Conservation (phyloP, 2,888 invertebrate genomes). For the Hirtodrosophila confusa region DNA sequence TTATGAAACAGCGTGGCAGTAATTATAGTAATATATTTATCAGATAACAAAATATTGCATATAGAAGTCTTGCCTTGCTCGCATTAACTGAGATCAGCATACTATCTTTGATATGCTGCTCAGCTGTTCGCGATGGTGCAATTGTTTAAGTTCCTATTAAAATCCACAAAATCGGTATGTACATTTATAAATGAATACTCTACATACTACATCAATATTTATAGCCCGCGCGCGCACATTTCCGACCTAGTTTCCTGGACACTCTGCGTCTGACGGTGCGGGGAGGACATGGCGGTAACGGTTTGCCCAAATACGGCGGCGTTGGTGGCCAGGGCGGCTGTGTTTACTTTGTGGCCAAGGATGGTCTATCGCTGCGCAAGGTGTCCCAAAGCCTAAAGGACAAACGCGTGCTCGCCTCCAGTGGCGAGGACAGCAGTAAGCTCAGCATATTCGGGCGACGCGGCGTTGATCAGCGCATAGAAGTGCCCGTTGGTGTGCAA, state of each 20-base stretch:
- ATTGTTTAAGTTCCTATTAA: constrained; percentile 76
- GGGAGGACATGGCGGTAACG: constrained; percentile 92
- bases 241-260: constrained; percentile 88
- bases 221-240: constrained; percentile 75
- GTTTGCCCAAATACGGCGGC: constrained; percentile 92
- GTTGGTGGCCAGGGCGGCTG: constrained; percentile 96
- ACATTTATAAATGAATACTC: neutral
- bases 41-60: too few relatives aligned
- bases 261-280: constrained; percentile 90
- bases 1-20: too few relatives aligned
- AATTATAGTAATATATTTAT: too few relatives aligned
- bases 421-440: constrained; percentile 91
- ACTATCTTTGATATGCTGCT: constrained; percentile 5
- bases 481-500: constrained; percentile 93
- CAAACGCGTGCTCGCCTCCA: constrained; percentile 85
- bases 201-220: neutral
- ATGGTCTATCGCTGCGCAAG: constrained; percentile 86
- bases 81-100: neutral
- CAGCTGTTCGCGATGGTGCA: constrained; percentile 76
- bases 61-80: neutral
- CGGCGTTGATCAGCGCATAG: constrained; percentile 89
- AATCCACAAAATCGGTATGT: constrained; percentile 75
- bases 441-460: constrained; percentile 90
- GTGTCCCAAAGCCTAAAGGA: constrained; percentile 83
- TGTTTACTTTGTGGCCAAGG: constrained; percentile 89